phyloP scores from a whole-genome alignment of 2,113 vertebrate genomes.

The Tragulus kanchil region DNA sequence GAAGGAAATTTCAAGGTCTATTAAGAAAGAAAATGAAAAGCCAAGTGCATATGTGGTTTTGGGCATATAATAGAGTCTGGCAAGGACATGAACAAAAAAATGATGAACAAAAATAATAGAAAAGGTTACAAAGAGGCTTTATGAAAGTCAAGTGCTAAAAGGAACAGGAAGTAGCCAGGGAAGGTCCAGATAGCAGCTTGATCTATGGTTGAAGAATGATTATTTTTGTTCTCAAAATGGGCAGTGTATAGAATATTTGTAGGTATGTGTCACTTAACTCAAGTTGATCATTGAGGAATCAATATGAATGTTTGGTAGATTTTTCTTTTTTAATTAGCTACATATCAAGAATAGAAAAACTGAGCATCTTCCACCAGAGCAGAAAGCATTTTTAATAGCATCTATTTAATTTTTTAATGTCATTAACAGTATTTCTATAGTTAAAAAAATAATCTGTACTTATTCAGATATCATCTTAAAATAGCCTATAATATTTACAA shows the following conservation, averaged over 20 bases:
- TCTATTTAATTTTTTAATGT: background rate
- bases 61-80: background rate
- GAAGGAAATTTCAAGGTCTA: conserved; percentile 80
- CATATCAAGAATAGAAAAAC: background rate
- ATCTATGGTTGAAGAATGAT: background rate
- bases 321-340: background rate
- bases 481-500: background rate
- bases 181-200: background rate
- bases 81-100: conserved; percentile 56
- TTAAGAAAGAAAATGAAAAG: conserved; percentile 78
- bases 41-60: conserved; percentile 58
- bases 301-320: background rate
- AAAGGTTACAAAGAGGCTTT: background rate
- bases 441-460: background rate
- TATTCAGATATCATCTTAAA: background rate
- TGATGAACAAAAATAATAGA: conserved; percentile 11
- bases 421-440: background rate
- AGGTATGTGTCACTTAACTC: background rate
- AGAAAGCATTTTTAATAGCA: background rate
- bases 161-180: background rate
- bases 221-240: background rate
- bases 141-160: background rate
- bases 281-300: background rate
- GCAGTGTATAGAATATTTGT: background rate
- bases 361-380: background rate